phyloP scores from a whole-genome alignment of 2,888 invertebrate genomes.

The Pharmacophagus antenor region DNA sequence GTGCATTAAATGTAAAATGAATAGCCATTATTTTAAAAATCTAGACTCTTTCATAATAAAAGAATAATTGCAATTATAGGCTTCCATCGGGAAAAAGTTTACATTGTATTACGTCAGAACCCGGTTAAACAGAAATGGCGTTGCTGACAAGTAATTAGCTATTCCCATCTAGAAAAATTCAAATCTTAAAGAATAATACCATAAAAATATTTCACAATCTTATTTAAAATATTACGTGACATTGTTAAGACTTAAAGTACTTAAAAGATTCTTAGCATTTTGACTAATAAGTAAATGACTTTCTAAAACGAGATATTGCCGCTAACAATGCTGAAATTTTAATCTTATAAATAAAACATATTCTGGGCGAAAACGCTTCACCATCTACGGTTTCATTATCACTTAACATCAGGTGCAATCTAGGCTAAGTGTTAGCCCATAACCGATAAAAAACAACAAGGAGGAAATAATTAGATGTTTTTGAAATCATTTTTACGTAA shows the following conservation, averaged over 20 bases:
- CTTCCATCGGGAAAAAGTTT: slow-evolving; percentile 10
- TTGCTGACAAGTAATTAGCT: slow-evolving; percentile 14
- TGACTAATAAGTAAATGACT: too few species aligned
- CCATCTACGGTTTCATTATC: too few species aligned
- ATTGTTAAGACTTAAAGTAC: too few species aligned
- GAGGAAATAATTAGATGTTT: neutral
- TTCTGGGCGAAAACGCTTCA: too few species aligned
- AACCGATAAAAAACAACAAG: neutral
- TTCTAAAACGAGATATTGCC: too few species aligned
- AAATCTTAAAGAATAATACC: neutral
- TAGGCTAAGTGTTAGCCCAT: too few species aligned
- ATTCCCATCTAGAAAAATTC: too few species aligned
- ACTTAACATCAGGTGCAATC: too few species aligned
- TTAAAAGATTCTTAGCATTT: too few species aligned
- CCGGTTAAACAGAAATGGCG: slow-evolving; percentile 9
- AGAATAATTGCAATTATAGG: slow-evolving; percentile 12
- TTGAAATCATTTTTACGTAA: neutral
- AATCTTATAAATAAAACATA: too few species aligned
- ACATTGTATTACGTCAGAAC: slow-evolving; percentile 14
- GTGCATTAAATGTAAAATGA: neutral
- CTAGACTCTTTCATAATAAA: neutral
- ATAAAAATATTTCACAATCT: neutral
- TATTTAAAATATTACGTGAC: neutral
- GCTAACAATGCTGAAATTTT: too few species aligned
- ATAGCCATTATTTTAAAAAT: neutral